Conservation (phyloP, 2,113 vertebrate species). For the Cheirogaleus medius region DNA sequence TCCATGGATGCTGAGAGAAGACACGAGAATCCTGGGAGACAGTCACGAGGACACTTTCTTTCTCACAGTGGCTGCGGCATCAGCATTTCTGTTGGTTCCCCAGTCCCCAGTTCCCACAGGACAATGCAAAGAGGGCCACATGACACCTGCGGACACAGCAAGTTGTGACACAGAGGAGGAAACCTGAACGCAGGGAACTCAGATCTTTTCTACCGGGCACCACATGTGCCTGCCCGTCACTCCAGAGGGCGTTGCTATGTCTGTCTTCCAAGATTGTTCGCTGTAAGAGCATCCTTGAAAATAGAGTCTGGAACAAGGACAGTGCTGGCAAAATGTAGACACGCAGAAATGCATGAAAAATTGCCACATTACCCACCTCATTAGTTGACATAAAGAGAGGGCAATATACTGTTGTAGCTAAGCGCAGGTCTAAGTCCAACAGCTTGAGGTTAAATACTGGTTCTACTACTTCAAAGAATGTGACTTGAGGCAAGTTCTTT, state of each 20-base stretch:
- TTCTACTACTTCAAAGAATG: neutral
- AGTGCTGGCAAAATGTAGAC: neutral
- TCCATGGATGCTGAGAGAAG: neutral
- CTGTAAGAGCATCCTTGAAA: neutral
- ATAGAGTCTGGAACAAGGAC: neutral
- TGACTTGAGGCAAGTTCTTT: neutral
- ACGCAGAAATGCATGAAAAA: neutral
- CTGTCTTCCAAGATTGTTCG: neutral
- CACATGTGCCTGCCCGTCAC: neutral
- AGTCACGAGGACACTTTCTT: neutral
- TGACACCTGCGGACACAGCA: neutral
- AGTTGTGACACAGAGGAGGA: too few relatives aligned
- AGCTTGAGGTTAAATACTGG: neutral
- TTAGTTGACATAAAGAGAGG: neutral
- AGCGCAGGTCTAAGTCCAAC: neutral
- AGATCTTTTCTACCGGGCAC: neutral
- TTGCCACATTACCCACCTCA: neutral
- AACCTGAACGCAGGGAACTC: accelerated
- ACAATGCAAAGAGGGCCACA: neutral
- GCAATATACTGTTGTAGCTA: too few relatives aligned
- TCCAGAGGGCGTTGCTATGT: neutral
- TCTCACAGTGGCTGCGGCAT: neutral
- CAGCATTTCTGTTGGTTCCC: neutral
- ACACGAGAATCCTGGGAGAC: neutral
- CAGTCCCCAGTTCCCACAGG: neutral